Evolutionary conservation across 2,113 vertebrate genomes (phyloP).

Genomic region (human): DNA sequence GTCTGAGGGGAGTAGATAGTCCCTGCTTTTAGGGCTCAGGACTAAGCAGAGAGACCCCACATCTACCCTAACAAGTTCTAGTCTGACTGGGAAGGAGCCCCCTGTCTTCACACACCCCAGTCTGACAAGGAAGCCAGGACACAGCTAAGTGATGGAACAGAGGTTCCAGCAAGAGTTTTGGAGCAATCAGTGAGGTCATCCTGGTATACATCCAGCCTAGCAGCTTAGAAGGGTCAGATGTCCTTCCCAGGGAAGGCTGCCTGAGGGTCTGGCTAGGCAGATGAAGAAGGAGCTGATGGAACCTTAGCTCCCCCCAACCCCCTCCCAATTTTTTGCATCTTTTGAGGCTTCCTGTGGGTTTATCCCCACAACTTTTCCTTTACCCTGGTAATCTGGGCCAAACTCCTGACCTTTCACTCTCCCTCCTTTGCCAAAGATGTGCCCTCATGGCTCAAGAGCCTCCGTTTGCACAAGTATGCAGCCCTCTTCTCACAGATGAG

Average conservation of each 20-base stretch:
- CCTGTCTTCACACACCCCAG: background rate
- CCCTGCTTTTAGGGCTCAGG: background rate
- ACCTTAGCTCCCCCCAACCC: background rate
- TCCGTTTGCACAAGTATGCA: conserved; percentile 96
- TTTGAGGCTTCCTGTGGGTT: background rate
- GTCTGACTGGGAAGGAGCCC: background rate
- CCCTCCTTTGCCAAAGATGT: conserved; percentile 85
- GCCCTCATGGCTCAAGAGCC: conserved; percentile 95
- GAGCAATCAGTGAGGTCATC: background rate
- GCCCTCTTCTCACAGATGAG: conserved; percentile 96
- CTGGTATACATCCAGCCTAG: background rate
- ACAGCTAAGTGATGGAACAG: background rate
- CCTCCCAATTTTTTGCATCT: background rate
- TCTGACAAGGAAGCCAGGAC: background rate
- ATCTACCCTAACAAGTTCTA: background rate
- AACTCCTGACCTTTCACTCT: background rate
- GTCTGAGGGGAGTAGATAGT: background rate
- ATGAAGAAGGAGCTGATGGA: background rate
- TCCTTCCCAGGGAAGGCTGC: background rate
- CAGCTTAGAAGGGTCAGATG: background rate
- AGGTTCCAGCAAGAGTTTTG: background rate
- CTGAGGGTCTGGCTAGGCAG: background rate
- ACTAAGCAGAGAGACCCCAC: background rate
- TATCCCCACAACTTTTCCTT: background rate
- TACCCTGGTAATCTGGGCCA: background rate